These are phyloP conservation scores for Apamea anceps DNA, from an alignment of 2,888 invertebrate genomes.

Conservation along the genomic window DNA sequence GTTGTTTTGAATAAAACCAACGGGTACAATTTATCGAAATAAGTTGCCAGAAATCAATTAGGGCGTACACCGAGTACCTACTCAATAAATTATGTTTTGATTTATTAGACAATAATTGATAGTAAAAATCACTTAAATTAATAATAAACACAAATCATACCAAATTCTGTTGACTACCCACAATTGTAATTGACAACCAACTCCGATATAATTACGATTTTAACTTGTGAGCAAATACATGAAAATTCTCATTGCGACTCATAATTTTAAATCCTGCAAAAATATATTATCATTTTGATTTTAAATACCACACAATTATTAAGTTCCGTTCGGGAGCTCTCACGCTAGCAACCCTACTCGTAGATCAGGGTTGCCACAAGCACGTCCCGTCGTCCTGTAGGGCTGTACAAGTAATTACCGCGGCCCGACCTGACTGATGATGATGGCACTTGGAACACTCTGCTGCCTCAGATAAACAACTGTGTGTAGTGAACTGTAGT, in stretches of 20 bases:
- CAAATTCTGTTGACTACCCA: too few species aligned
- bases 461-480: constrained; percentile 60
- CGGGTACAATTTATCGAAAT: too few species aligned
- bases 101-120: too few species aligned
- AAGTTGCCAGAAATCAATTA: too few species aligned
- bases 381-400: constrained; percentile 65
- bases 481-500: constrained; percentile 58
- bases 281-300: constrained; percentile 31
- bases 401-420: constrained; percentile 65
- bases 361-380: constrained; percentile 62
- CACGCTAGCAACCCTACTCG: constrained; percentile 48
- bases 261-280: background rate
- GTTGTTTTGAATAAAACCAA: too few species aligned
- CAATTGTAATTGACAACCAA: too few species aligned
- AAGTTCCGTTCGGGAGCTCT: constrained; percentile 33
- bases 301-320: constrained; percentile 23
- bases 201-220: background rate
- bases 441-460: constrained; percentile 63
- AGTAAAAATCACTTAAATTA: too few species aligned
- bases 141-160: too few species aligned
- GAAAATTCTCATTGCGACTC: background rate
- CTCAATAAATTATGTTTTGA: too few species aligned
- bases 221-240: background rate
- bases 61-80: too few species aligned
- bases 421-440: constrained; percentile 65